phyloP scores from a whole-genome alignment of 2,113 vertebrate genomes.

The Eupsittula cactorum region DNA sequence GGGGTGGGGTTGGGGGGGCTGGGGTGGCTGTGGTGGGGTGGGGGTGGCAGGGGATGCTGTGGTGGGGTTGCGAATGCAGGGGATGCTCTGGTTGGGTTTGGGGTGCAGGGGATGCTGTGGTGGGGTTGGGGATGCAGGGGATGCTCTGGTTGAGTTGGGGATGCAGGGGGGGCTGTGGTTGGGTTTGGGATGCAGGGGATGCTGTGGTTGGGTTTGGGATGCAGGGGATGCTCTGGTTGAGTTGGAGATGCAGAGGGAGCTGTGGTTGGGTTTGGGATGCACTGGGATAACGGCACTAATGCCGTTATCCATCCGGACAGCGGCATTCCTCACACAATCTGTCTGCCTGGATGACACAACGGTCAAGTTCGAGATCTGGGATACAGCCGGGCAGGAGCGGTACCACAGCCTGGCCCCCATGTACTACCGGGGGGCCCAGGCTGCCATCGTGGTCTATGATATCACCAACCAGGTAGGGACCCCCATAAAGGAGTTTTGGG shows the following conservation, averaged over 20 bases:
- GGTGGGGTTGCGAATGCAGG: no score
- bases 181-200: no score
- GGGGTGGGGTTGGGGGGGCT: no score
- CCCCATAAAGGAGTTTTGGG: background rate
- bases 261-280: background rate
- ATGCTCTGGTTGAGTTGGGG: background rate
- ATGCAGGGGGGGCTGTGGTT: background rate
- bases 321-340: conserved; percentile 82
- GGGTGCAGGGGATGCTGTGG: no score
- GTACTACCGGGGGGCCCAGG: conserved; percentile 83
- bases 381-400: conserved; percentile 82
- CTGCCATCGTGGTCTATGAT: conserved; percentile 83
- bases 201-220: no score
- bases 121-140: background rate
- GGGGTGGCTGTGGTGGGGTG: no score
- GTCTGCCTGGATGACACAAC: conserved; percentile 84
- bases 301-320: conserved; percentile 3
- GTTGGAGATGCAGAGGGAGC: no score
- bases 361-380: conserved; percentile 86
- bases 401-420: conserved; percentile 86
- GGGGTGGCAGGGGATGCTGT: no score
- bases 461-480: conserved; percentile 81
- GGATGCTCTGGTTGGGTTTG: rapidly evolving
- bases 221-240: no score
- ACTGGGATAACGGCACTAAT: background rate